Evolutionary conservation across 2,888 invertebrate genomes (phyloP), one percentile per base, ranked within the genome.

Genomic region (Drosophila tanythrix): DNA sequence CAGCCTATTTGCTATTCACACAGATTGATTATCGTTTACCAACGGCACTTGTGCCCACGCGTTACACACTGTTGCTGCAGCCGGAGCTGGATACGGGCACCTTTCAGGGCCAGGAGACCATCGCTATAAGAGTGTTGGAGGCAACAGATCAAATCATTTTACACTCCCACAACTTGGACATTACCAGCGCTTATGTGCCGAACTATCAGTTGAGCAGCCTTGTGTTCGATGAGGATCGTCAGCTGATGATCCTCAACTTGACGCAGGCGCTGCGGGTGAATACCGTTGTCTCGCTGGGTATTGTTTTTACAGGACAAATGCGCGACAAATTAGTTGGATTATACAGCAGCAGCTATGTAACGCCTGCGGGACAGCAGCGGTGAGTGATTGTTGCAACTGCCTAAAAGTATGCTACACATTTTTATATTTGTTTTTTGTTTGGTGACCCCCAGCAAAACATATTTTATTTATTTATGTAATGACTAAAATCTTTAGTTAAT

Each of bases 271-370:
- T 94, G 43, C 31, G 61, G 1, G 60, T 68, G 57, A 92, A 92
- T 18, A 67, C 78, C 61, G 90, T 82, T 15, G 94, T 95, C 79
- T 92, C 91, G n/a, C 90, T 96, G 18, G 89, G 92, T 50, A 94
- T 97, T 52, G 92, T 94, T 43, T 97, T 96, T 87, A 92, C 93
- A 72, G 97, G 97, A 0, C 94, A 94, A 74, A 94, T 96, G 90
- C 95, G 94, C 33, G 94, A 95, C 73, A 95, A 95, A 76, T 95
- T 96, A 85, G 95, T 96, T 64, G 97, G 97, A 6, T 94, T 97
- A 65, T 97, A 97, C 91, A 94, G 94, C 78, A 96, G 96, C 70
- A 94, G 93, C 8, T 95, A 97, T 76, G 93, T 92, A 61, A 92
- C 94, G 76, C 89, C 83, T 11, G 77, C 88, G 29, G 92, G 92